A percentile compares a stretch with the other conserved stretches of the same genome.
Conservation (phyloP, 2,113 vertebrate species). For the Ovis canadensis region DNA sequence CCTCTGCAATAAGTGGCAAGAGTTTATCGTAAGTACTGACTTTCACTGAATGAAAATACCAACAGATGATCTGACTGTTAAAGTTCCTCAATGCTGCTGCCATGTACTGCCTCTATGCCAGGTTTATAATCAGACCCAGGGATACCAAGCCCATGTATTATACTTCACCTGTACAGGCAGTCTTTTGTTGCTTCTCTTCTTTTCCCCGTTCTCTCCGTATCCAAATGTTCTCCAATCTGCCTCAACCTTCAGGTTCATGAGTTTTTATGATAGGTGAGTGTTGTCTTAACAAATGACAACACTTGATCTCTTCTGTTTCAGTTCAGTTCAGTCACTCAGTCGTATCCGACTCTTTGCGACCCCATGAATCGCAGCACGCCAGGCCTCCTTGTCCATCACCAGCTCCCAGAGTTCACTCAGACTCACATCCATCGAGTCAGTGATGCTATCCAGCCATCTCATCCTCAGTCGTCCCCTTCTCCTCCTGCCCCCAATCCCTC, state of each 20-base stretch:
- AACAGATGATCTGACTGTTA: background rate
- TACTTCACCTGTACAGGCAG: background rate
- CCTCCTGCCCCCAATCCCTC: too few species aligned
- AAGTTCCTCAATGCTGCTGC: background rate
- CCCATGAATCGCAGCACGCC: too few species aligned
- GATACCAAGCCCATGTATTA: background rate
- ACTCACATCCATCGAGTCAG: too few species aligned
- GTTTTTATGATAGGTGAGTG: background rate
- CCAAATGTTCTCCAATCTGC: background rate
- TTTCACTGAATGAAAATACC: background rate
- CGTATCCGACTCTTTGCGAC: rapidly evolving
- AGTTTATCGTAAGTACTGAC: background rate
- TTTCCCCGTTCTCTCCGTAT: background rate
- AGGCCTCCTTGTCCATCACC: too few species aligned
- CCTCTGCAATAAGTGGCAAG: background rate
- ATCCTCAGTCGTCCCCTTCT: too few species aligned
- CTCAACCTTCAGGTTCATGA: background rate
- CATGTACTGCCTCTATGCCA: background rate
- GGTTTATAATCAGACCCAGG: background rate
- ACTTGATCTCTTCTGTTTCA: background rate
- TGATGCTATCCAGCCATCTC: too few species aligned
- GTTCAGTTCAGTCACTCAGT: too few species aligned
- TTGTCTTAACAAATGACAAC: background rate
- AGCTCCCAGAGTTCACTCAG: too few species aligned
- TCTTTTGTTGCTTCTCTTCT: background rate